Percentiles rank a stretch among this genome's conserved stretches.
Evolutionary conservation across 2,797 vertebrate species (phyloP).

Genomic region (Argentina silus): DNA sequence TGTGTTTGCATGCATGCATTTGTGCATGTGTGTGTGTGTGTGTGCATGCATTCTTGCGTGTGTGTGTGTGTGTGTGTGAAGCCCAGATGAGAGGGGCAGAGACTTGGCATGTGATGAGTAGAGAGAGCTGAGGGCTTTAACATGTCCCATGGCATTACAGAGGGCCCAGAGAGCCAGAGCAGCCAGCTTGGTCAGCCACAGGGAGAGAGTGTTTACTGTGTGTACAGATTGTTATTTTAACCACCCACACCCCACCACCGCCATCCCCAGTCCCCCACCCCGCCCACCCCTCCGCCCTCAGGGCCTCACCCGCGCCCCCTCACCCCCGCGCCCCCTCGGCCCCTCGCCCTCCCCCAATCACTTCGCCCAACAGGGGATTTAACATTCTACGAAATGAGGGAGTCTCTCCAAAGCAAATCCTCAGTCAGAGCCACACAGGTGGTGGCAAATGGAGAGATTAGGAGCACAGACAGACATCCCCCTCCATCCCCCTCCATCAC

Average conservation of each 20-base stretch:
- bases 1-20: background rate
- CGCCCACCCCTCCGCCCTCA: slow-evolving; percentile 39
- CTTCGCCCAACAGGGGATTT: slow-evolving; percentile 38
- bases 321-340: slow-evolving; percentile 30
- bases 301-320: slow-evolving; percentile 49
- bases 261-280: background rate
- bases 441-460: background rate
- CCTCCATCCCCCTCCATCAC: no score
- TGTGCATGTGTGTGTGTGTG: slow-evolving; percentile 5
- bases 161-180: slow-evolving; percentile 52
- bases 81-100: slow-evolving; percentile 23
- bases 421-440: background rate
- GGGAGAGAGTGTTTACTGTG: slow-evolving; percentile 57
- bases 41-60: slow-evolving; percentile 11
- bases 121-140: slow-evolving; percentile 67
- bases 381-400: slow-evolving; percentile 40
- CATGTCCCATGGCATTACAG: slow-evolving; percentile 68
- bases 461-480: background rate
- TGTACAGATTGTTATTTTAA: slow-evolving; percentile 70
- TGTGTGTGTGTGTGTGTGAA: slow-evolving; percentile 49
- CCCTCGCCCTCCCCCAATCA: slow-evolving; percentile 36
- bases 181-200: slow-evolving; percentile 60
- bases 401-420: background rate
- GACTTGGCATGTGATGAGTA: slow-evolving; percentile 66
- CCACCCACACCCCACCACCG: slow-evolving; percentile 48